phyloP scores from a whole-genome alignment of 2,797 vertebrate genomes.

The Saguinus oedipus region DNA sequence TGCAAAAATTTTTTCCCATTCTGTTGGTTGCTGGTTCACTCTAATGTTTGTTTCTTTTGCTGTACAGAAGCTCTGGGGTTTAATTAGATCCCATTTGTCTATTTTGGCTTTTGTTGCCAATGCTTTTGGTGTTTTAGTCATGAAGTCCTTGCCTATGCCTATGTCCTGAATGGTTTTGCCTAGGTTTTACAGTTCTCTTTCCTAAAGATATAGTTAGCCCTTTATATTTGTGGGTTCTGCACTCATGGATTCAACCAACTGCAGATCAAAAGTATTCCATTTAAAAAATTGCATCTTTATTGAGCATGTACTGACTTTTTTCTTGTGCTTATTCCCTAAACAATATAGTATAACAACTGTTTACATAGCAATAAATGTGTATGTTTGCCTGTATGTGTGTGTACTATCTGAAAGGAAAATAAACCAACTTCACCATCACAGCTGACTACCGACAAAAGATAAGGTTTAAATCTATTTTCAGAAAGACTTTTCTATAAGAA shows the following conservation, averaged over 20 bases:
- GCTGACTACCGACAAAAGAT: background rate
- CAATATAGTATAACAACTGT: background rate
- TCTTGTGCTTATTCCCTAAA: background rate
- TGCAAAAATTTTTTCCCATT: too few species aligned
- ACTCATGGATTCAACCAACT: background rate
- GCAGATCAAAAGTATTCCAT: background rate
- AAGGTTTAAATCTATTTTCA: background rate
- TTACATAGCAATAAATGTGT: background rate
- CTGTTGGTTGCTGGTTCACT: too few species aligned
- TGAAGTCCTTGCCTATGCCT: too few species aligned
- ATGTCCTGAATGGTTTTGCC: too few species aligned
- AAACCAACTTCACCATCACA: background rate
- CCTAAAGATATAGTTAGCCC: background rate
- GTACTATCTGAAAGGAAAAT: background rate
- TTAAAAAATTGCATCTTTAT: too few species aligned
- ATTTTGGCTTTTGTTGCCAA: too few species aligned
- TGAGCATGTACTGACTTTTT: background rate
- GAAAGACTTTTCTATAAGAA: constrained; percentile 7
- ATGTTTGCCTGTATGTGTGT: background rate
- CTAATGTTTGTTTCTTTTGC: too few species aligned
- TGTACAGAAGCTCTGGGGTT: too few species aligned
- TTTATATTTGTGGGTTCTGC: background rate
- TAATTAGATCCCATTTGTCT: too few species aligned
- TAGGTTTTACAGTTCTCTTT: background rate
- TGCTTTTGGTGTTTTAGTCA: too few species aligned